A percentile compares a stretch with the other conserved stretches of the same genome.
phyloP scores from a whole-genome alignment of 1,140 invertebrate genomes.

The Cataglyphis hispanica region DNA sequence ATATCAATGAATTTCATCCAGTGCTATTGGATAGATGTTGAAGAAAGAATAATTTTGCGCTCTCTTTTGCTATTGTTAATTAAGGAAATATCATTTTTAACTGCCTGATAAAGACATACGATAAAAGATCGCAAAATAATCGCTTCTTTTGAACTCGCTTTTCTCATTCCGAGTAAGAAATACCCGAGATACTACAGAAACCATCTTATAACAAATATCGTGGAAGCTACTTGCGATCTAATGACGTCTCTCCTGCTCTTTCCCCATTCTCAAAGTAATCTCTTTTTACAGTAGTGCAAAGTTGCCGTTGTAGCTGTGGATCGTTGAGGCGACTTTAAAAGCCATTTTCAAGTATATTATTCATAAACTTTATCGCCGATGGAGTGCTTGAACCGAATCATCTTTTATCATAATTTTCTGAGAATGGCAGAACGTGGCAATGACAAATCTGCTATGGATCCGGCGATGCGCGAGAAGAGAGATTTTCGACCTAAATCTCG shows the following conservation, averaged over 20 bases:
- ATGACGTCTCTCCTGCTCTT: constrained; percentile 6
- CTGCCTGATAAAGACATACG: background rate
- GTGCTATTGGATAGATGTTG: background rate
- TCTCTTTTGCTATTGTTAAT: constrained; percentile 1
- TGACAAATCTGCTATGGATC: constrained; percentile 33
- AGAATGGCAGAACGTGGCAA: constrained; percentile 31
- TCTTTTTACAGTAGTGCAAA: constrained; percentile 53
- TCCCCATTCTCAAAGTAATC: constrained; percentile 40
- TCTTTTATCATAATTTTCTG: constrained; percentile 48
- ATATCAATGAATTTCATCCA: constrained; percentile 31
- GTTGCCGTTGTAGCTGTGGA: constrained; percentile 48
- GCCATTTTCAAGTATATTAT: constrained; percentile 62
- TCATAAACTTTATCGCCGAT: constrained; percentile 59
- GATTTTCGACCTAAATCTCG: background rate
- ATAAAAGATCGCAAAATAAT: constrained; percentile 29
- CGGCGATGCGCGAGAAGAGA: background rate
- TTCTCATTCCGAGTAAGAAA: constrained; percentile 3
- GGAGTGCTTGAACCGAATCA: constrained; percentile 29
- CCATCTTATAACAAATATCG: constrained; percentile 41
- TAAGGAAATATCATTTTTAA: constrained; percentile 19
- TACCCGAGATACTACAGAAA: constrained; percentile 8
- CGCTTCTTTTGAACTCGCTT: constrained; percentile 15
- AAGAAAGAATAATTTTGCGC: background rate
- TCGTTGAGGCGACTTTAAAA: constrained; percentile 56
- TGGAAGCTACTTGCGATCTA: constrained; percentile 54